These are phyloP conservation scores for Toxotes jaculatrix DNA, from an alignment of 2,113 vertebrate genomes.

Conservation along the genomic window DNA sequence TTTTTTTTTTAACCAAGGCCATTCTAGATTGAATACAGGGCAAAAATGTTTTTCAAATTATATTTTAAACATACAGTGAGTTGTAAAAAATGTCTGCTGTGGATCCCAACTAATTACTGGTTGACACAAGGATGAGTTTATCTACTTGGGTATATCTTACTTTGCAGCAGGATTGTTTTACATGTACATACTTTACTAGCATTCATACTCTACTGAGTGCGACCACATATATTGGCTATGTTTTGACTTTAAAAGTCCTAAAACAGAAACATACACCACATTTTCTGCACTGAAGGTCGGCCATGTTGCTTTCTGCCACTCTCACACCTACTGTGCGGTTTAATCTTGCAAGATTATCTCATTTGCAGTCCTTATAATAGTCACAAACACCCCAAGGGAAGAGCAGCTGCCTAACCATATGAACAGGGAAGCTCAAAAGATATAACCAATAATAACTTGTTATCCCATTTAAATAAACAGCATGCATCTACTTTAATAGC, in stretches of 20 bases:
- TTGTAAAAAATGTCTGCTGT: background rate
- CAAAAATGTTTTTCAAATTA: background rate
- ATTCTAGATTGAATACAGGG: background rate
- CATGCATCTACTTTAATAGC: background rate
- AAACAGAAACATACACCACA: background rate
- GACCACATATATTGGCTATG: background rate
- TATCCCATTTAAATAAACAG: background rate
- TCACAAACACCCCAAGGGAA: background rate
- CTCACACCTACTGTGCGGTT: background rate
- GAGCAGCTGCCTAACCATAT: background rate
- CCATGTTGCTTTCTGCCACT: background rate
- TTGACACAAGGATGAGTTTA: no score
- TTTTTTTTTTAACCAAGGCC: background rate
- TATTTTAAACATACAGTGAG: background rate
- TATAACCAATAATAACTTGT: background rate
- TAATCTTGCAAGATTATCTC: background rate
- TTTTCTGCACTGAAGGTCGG: background rate
- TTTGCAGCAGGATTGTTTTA: background rate
- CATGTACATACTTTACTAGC: background rate
- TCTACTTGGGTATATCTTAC: background rate
- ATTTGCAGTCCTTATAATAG: background rate
- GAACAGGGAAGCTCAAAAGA: background rate
- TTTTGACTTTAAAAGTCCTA: background rate
- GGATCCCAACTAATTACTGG: background rate
- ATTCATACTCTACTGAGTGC: background rate